These are phyloP conservation scores for Hemicrepidius hirtus DNA, from an alignment of 2,888 invertebrate species.

Conservation along the genomic window DNA sequence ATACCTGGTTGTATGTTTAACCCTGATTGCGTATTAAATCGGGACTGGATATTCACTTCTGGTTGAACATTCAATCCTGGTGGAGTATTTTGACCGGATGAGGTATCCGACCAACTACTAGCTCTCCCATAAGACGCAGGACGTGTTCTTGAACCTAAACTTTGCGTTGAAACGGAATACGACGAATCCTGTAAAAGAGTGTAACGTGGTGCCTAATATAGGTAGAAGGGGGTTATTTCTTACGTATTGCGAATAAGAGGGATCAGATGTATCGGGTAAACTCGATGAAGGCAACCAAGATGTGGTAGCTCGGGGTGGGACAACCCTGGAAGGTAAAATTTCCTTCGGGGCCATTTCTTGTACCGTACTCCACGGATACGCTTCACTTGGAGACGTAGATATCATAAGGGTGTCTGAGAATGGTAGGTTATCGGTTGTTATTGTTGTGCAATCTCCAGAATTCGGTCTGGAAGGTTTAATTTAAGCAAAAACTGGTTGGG, in stretches of 20 bases:
- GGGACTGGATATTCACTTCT: background rate
- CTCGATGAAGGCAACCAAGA: conserved; percentile 62
- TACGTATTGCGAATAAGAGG: conserved; percentile 42
- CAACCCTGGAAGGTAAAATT: conserved; percentile 57
- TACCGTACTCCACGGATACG: conserved; percentile 67
- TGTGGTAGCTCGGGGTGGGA: conserved; percentile 57
- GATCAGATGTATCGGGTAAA: conserved; percentile 31
- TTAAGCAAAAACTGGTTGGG: too few relatives aligned
- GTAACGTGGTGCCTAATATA: background rate
- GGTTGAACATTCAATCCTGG: conserved; percentile 37
- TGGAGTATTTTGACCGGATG: conserved; percentile 10
- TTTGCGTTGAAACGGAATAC: conserved; percentile 53
- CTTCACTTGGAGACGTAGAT: conserved; percentile 67
- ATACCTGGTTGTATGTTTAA: conserved; percentile 46
- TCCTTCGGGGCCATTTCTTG: conserved; percentile 60
- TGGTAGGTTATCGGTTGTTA: conserved; percentile 58
- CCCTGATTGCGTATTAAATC: conserved; percentile 10
- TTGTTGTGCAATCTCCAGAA: conserved; percentile 71
- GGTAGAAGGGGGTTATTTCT: background rate
- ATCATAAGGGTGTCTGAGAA: conserved; percentile 63
- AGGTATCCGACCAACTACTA: conserved; percentile 70
- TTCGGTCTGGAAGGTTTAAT: conserved; percentile 70
- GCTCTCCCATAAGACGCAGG: conserved; percentile 74
- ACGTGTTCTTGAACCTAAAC: conserved; percentile 67
- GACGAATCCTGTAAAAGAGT: conserved; percentile 49